A percentile compares a stretch with the other conserved stretches of the same genome.
phyloP scores from a whole-genome alignment of 2,797 vertebrate species.

The Botia kubotai region DNA sequence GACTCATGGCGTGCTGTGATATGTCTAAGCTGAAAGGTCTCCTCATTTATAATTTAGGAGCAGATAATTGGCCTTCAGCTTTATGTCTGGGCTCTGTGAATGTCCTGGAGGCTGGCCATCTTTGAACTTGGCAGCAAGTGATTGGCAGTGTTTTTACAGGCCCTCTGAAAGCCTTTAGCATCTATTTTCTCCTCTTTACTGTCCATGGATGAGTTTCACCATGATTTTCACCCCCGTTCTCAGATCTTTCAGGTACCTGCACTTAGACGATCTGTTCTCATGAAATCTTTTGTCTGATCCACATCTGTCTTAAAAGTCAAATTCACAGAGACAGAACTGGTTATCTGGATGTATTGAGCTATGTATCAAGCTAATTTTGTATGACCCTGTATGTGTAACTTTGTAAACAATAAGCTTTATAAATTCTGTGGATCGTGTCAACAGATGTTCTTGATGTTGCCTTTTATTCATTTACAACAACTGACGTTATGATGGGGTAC shows the following conservation, averaged over 20 bases:
- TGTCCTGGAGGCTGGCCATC: slow-evolving; percentile 64
- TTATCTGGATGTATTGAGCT: background rate
- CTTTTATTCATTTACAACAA: too few species aligned
- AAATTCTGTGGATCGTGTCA: too few species aligned
- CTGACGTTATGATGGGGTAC: too few species aligned
- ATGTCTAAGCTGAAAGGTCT: slow-evolving; percentile 42
- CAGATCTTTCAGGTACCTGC: background rate
- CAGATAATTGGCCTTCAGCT: slow-evolving; percentile 68
- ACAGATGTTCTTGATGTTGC: too few species aligned
- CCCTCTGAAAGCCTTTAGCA: slow-evolving; percentile 47
- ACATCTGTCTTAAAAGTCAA: background rate
- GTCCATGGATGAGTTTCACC: slow-evolving; percentile 10
- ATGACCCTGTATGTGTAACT: too few species aligned
- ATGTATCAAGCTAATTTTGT: background rate
- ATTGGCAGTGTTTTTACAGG: slow-evolving; percentile 52
- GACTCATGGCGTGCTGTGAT: slow-evolving; percentile 35
- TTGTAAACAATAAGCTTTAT: too few species aligned
- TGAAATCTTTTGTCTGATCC: background rate
- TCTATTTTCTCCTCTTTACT: slow-evolving; percentile 34
- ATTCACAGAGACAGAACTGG: background rate
- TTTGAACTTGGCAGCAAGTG: slow-evolving; percentile 53
- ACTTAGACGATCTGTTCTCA: background rate
- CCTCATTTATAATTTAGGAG: slow-evolving; percentile 76
- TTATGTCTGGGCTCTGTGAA: slow-evolving; percentile 62
- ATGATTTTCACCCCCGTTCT: background rate